phyloP scores from a whole-genome alignment of 2,888 invertebrate genomes.

The Cheilosia urbana region DNA sequence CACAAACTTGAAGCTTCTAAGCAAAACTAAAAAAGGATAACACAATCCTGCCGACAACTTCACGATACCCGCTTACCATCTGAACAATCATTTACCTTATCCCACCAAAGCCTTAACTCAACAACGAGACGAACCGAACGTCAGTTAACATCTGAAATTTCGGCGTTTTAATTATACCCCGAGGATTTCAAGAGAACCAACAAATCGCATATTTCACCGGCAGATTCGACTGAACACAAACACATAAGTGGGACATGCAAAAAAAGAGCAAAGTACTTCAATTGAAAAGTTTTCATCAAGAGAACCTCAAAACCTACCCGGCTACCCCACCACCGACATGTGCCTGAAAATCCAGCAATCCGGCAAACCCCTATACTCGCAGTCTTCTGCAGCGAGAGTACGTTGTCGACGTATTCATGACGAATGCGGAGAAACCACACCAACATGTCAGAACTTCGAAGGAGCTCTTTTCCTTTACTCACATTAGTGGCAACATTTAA shows the following conservation, averaged over 20 bases:
- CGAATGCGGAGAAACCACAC: slow-evolving; percentile 34
- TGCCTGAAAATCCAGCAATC: slow-evolving; percentile 31
- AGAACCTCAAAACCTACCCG: slow-evolving; percentile 62
- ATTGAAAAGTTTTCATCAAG: slow-evolving; percentile 59
- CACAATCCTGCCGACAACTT: too few relatives aligned
- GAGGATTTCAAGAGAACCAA: background rate
- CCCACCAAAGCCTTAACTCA: background rate
- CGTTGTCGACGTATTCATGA: background rate
- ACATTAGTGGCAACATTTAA: slow-evolving; percentile 44
- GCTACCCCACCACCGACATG: slow-evolving; percentile 41
- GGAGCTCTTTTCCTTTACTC: slow-evolving; percentile 12
- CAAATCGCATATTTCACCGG: background rate
- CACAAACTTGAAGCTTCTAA: too few relatives aligned
- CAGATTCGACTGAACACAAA: background rate
- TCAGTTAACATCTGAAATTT: slow-evolving; percentile 41
- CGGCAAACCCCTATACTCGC: background rate
- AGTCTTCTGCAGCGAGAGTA: background rate
- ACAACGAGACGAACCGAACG: slow-evolving; percentile 36
- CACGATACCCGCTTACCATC: too few relatives aligned
- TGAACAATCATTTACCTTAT: too few relatives aligned
- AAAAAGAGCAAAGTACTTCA: slow-evolving; percentile 22
- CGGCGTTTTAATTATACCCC: slow-evolving; percentile 55
- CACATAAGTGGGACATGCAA: slow-evolving; percentile 12
- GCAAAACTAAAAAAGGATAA: too few relatives aligned
- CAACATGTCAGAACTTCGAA: slow-evolving; percentile 34